phyloP scores from a whole-genome alignment of 1,140 invertebrate genomes.

The Bombus soroeensis region DNA sequence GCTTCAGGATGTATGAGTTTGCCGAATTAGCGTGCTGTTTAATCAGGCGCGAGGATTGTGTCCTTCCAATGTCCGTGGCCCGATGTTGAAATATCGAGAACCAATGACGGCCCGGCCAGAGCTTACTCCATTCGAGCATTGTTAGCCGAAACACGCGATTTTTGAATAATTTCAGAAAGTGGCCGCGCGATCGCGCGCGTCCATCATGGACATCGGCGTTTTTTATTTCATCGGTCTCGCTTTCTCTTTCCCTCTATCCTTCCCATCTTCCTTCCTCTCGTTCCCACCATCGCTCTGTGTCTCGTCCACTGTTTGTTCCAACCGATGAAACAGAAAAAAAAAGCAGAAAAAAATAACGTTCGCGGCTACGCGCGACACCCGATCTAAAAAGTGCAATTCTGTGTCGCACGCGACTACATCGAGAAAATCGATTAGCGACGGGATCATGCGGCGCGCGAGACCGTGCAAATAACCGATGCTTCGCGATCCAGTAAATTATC shows the following conservation, averaged over 20 bases:
- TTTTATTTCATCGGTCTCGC: neutral
- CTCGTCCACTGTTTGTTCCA: slow-evolving; percentile 20
- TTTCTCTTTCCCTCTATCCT: neutral
- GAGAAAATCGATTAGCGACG: slow-evolving; percentile 65
- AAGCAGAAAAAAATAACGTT: slow-evolving; percentile 52
- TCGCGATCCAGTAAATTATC: slow-evolving; percentile 4
- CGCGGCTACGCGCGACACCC: slow-evolving; percentile 57
- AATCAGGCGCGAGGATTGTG: slow-evolving; percentile 76
- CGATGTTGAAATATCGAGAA: slow-evolving; percentile 66
- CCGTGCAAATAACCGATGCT: slow-evolving; percentile 22
- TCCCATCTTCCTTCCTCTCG: neutral
- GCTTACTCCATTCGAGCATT: slow-evolving; percentile 33
- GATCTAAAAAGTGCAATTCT: slow-evolving; percentile 72
- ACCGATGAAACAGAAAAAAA: slow-evolving; percentile 51
- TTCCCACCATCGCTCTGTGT: neutral
- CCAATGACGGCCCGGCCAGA: slow-evolving; percentile 42
- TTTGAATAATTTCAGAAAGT: slow-evolving; percentile 66
- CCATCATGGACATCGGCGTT: slow-evolving; percentile 13
- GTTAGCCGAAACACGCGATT: slow-evolving; percentile 63
- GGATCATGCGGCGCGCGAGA: slow-evolving; percentile 59
- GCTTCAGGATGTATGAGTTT: slow-evolving; percentile 77
- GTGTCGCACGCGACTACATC: slow-evolving; percentile 66
- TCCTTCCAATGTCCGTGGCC: slow-evolving; percentile 67
- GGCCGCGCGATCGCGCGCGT: slow-evolving; percentile 17
- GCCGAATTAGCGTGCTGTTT: slow-evolving; percentile 76